These are phyloP conservation scores for Dorcus parallelipipedus DNA, from an alignment of 2,888 invertebrate species.

Conservation along the genomic window DNA sequence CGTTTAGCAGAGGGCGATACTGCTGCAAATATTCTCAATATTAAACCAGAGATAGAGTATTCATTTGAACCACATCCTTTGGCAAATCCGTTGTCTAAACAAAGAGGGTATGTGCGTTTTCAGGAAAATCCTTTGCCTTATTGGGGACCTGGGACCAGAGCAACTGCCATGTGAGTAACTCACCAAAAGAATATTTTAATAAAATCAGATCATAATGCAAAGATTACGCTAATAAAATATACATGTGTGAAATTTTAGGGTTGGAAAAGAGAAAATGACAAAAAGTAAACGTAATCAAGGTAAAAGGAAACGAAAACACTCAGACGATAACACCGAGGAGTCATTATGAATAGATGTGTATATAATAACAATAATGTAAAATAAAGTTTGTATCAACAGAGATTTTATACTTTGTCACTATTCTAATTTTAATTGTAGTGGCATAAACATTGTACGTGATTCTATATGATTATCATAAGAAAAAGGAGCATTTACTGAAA, in stretches of 20 bases:
- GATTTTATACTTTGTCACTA: no score
- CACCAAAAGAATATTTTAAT: no score
- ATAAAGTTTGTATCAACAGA: not conserved
- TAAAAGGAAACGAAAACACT: conserved; percentile 52
- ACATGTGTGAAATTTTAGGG: conserved; percentile 44
- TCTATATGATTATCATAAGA: no score
- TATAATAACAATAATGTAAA: not conserved
- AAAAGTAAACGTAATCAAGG: conserved; percentile 68
- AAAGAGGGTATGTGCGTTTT: conserved; percentile 70
- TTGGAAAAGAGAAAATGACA: conserved; percentile 57
- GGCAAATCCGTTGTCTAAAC: conserved; percentile 79
- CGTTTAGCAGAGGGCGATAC: conserved; percentile 54
- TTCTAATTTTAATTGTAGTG: no score
- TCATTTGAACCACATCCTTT: conserved; percentile 58
- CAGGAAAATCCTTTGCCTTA: conserved; percentile 81
- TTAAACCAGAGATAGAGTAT: conserved; percentile 50
- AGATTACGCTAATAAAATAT: not conserved
- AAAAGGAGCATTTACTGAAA: no score
- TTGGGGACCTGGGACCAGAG: conserved; percentile 90
- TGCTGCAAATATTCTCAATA: conserved; percentile 56
- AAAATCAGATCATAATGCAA: not conserved
- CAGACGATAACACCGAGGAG: conserved; percentile 21
- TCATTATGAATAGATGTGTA: not conserved
- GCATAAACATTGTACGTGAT: no score
- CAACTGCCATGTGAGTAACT: conserved; percentile 67